phyloP scores from a whole-genome alignment of 2,113 vertebrate species.

The Vidua chalybeata region DNA sequence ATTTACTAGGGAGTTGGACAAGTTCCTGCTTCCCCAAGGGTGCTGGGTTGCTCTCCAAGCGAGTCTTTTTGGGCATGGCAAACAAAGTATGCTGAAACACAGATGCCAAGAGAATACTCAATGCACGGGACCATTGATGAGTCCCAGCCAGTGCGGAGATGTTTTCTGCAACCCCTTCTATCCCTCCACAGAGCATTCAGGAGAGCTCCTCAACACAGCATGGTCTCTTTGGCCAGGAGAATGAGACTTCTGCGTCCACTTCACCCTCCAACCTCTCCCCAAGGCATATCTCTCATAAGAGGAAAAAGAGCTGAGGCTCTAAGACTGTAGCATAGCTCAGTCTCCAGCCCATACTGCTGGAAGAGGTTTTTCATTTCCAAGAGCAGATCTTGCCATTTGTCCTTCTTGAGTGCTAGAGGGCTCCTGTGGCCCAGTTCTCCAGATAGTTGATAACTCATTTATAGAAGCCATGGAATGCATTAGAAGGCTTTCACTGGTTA shows the following conservation, averaged over 20 bases:
- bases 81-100: not conserved
- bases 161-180: not conserved
- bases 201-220: not conserved
- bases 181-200: not conserved
- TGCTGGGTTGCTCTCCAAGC: not conserved
- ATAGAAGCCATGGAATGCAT: not conserved
- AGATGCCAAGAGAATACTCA: not conserved
- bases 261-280: not conserved
- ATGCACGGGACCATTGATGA: fast-evolving
- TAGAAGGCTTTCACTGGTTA: not conserved
- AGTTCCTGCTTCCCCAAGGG: not conserved
- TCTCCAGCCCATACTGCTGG: not conserved
- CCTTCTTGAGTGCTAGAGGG: not conserved
- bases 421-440: not conserved
- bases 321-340: not conserved
- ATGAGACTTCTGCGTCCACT: fast-evolving
- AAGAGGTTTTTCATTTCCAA: not conserved
- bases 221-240: not conserved
- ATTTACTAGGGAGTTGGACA: not conserved
- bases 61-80: not conserved
- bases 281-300: not conserved
- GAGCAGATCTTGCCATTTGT: not conserved
- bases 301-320: not conserved
- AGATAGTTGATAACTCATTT: not conserved
- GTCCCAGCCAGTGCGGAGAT: not conserved